Percentiles rank a stretch among this genome's conserved stretches.
These are phyloP conservation scores for Sylvicola cinctus DNA, from an alignment of 2,888 invertebrate genomes.

Conservation along the genomic window DNA sequence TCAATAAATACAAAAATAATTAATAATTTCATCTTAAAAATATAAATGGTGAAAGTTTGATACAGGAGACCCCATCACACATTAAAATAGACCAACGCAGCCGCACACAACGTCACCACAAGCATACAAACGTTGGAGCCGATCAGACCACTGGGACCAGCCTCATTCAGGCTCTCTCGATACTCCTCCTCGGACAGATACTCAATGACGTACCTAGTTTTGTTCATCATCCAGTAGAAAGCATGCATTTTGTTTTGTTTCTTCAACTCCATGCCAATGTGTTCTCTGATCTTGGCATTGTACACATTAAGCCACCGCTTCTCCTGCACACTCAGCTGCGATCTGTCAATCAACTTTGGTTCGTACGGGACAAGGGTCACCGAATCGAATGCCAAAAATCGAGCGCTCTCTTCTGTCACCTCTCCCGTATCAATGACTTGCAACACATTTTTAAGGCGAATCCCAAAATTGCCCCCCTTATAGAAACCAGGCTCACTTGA, in stretches of 20 bases:
- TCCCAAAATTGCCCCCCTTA: constrained; percentile 62
- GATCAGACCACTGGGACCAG: no score
- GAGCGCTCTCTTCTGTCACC: constrained; percentile 26
- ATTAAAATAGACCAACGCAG: no score
- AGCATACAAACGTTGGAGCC: no score
- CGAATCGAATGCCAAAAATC: constrained; percentile 53
- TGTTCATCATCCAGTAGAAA: constrained; percentile 69
- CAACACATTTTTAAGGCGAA: constrained; percentile 68
- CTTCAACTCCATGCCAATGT: constrained; percentile 55
- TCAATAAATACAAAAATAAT: no score
- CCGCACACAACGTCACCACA: no score
- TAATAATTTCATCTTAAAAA: no score
- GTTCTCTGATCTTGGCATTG: constrained; percentile 47
- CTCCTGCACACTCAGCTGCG: constrained; percentile 57
- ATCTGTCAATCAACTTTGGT: constrained; percentile 58
- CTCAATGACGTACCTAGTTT: constrained; percentile 48
- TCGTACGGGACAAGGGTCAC: constrained; percentile 77
- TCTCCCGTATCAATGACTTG: constrained; percentile 39
- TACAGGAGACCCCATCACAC: no score
- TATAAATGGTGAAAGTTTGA: no score
- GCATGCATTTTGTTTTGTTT: constrained; percentile 45
- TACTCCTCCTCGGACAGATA: constrained; percentile 24
- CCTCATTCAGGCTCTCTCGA: no score
- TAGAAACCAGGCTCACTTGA: constrained; percentile 80
- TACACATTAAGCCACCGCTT: constrained; percentile 62